Percentiles rank a stretch among this genome's conserved stretches.
Evolutionary conservation across 2,888 invertebrate genomes (phyloP).

Genomic region (Agonopterix alstromeriana): DNA sequence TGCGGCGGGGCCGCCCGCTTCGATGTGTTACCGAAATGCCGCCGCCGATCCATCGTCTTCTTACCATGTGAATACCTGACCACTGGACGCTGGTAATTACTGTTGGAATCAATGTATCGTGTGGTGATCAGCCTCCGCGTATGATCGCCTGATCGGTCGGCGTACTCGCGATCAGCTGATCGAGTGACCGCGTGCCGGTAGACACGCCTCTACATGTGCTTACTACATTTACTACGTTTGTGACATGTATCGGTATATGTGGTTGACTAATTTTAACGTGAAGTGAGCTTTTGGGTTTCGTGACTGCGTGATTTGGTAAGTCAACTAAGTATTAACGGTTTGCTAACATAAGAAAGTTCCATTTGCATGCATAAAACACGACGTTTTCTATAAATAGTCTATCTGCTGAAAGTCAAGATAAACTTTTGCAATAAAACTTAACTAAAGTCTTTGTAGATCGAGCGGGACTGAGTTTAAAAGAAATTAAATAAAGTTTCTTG

Average conservation of each 20-base stretch:
- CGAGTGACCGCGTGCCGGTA: slow-evolving; percentile 38
- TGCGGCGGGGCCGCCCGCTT: slow-evolving; percentile 61
- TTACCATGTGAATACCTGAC: slow-evolving; percentile 20
- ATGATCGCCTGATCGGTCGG: background rate
- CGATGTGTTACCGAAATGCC: slow-evolving; percentile 41
- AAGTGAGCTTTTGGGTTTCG: slow-evolving; percentile 27
- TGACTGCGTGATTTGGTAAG: slow-evolving; percentile 38
- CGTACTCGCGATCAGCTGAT: slow-evolving; percentile 52
- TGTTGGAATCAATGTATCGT: background rate
- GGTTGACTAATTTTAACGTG: slow-evolving; percentile 45
- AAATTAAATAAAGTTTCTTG: no score
- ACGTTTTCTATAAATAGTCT: no score
- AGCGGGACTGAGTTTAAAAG: no score
- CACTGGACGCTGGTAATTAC: background rate
- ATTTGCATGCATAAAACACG: no score
- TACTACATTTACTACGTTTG: slow-evolving; percentile 49
- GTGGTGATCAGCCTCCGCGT: background rate
- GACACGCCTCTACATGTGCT: slow-evolving; percentile 58
- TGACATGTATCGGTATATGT: slow-evolving; percentile 49
- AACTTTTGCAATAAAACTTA: no score
- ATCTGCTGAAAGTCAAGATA: no score
- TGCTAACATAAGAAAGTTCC: no score
- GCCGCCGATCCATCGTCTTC: slow-evolving; percentile 35
- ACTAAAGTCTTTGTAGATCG: no score
- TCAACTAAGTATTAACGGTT: slow-evolving; percentile 12